Evolutionary conservation across 2,113 vertebrate species (phyloP).

Genomic region (Echinops telfairi): DNA sequence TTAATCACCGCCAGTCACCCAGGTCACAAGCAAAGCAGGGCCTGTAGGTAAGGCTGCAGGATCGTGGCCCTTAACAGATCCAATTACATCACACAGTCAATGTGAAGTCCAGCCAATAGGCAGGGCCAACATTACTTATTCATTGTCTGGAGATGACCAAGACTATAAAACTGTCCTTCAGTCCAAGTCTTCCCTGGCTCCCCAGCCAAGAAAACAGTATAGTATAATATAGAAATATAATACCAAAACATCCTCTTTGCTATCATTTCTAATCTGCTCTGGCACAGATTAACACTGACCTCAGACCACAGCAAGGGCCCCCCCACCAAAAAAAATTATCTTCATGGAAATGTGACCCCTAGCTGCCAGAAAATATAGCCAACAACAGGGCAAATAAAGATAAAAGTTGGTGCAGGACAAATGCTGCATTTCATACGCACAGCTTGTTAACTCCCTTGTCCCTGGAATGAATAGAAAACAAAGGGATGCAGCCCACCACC

Average conservation of each 20-base stretch:
- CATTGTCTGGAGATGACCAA: slow-evolving; percentile 92
- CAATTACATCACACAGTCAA: slow-evolving; percentile 88
- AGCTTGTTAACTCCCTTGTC: slow-evolving; percentile 70
- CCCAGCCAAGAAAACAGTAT: slow-evolving; percentile 87
- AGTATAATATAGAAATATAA: slow-evolving; percentile 92
- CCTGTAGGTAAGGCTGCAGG: slow-evolving; percentile 87
- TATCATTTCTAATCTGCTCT: slow-evolving; percentile 86
- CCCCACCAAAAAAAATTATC: slow-evolving; percentile 87
- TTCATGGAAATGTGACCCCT: slow-evolving; percentile 87
- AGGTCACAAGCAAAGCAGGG: slow-evolving; percentile 80
- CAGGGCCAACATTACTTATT: slow-evolving; percentile 92
- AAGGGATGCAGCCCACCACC: slow-evolving; percentile 58
- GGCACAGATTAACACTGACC: slow-evolving; percentile 87
- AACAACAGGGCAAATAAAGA: slow-evolving; percentile 86
- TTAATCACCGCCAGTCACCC: slow-evolving; percentile 85
- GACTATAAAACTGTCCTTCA: slow-evolving; percentile 89
- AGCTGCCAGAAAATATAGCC: slow-evolving; percentile 83
- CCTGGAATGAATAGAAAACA: slow-evolving; percentile 73
- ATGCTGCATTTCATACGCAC: slow-evolving; percentile 79
- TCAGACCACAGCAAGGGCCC: slow-evolving; percentile 84
- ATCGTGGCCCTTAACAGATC: slow-evolving; percentile 76
- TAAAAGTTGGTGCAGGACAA: slow-evolving; percentile 85
- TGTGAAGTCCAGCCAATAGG: slow-evolving; percentile 91
- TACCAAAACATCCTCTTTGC: slow-evolving; percentile 95
- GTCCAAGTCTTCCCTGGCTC: slow-evolving; percentile 91